Percentiles rank a stretch among this genome's conserved stretches.
phyloP scores from a whole-genome alignment of 2,113 vertebrate species.

The Mixornis gularis region DNA sequence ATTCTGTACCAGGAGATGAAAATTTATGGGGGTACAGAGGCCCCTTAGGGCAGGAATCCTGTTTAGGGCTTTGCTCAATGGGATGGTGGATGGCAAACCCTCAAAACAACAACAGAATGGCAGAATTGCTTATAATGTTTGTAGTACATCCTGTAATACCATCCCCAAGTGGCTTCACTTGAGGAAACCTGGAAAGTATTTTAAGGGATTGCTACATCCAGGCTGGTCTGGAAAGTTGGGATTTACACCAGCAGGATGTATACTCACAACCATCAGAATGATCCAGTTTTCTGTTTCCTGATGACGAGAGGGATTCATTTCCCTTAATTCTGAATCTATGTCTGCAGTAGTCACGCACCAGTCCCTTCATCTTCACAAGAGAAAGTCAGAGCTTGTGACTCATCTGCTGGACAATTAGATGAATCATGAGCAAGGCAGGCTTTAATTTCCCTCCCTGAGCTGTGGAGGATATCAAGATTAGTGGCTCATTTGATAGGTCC shows the following conservation, averaged over 20 bases:
- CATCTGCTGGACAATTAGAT: background rate
- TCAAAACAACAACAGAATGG: background rate
- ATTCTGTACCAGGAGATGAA: background rate
- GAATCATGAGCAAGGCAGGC: background rate
- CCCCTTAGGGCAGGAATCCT: background rate
- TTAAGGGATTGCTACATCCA: background rate
- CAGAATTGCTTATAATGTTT: background rate
- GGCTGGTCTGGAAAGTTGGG: background rate
- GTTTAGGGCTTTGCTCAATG: background rate
- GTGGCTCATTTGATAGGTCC: background rate
- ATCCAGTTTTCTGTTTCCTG: background rate
- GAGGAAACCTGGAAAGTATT: background rate
- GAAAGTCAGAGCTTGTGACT: slow-evolving; percentile 27
- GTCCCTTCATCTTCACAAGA: background rate
- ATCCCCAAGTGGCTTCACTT: background rate
- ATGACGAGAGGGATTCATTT: background rate
- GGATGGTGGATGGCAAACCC: background rate
- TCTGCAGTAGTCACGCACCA: background rate
- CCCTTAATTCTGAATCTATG: background rate
- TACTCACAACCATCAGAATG: background rate
- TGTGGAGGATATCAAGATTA: background rate
- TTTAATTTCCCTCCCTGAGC: background rate
- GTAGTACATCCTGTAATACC: background rate
- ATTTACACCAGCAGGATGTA: background rate
- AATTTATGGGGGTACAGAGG: background rate